A percentile compares a stretch with the other conserved stretches of the same genome.
Evolutionary conservation across 2,888 invertebrate species (phyloP).

Genomic region (Keiferia lycopersicella): DNA sequence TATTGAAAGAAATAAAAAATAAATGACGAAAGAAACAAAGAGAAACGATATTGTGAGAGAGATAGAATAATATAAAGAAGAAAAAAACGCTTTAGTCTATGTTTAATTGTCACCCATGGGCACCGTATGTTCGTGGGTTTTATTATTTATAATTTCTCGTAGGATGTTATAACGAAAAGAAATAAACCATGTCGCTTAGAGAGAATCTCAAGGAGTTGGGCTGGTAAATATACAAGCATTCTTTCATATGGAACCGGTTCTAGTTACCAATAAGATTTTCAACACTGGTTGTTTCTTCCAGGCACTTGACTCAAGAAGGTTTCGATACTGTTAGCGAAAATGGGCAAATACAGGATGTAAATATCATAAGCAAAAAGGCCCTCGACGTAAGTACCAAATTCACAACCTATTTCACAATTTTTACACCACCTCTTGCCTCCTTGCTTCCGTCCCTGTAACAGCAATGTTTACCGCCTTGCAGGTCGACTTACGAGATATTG

Average conservation of each 20-base stretch:
- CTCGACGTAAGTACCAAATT: conserved; percentile 83
- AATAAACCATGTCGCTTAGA: conserved; percentile 80
- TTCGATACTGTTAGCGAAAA: conserved; percentile 84
- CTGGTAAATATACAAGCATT: conserved; percentile 74
- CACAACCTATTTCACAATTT: not conserved
- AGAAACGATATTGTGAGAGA: not conserved
- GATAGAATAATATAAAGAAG: too few species aligned
- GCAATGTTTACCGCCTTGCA: conserved; percentile 60
- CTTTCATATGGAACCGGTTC: not conserved
- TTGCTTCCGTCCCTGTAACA: too few species aligned
- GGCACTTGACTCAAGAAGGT: conserved; percentile 88
- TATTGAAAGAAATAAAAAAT: not conserved
- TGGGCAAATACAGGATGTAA: conserved; percentile 83
- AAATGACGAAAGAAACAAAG: not conserved
- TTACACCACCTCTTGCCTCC: conserved; percentile 9
- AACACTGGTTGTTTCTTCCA: conserved; percentile 62
- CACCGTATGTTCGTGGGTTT: conserved; percentile 62
- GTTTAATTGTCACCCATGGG: conserved; percentile 31
- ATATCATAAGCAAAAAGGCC: conserved; percentile 83
- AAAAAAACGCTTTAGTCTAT: conserved; percentile 19
- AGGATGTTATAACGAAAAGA: conserved; percentile 60
- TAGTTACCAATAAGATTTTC: conserved; percentile 1
- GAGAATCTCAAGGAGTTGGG: conserved; percentile 84
- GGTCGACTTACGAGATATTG: conserved; percentile 91
- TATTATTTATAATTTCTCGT: conserved; percentile 60